Base-by-base conservation (phyloP, 1,140 invertebrate genomes). In the Octopus bimaculoides region DNA sequence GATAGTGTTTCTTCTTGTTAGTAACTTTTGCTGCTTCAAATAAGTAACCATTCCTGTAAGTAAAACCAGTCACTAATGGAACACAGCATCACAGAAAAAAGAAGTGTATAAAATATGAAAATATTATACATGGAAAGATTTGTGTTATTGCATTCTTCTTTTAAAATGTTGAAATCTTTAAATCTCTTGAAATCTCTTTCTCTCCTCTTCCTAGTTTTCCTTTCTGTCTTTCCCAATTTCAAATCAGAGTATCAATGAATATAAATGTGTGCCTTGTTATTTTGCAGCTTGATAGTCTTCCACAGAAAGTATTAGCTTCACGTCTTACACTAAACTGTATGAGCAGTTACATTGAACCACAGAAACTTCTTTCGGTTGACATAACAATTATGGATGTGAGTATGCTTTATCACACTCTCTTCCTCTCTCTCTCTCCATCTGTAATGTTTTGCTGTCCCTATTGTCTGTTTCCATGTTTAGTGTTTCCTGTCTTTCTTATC, bases 271-370 rank as follows among this genome's bases (percentile, higher is more conserved):
- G 73, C 26, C 75, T 52, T 71, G 52, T 81, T 74, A 26, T 81
- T 75, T 87, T 87, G 66, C 90, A 97, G 96, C 86, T 97, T 85
- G 95, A 97, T 86, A 94, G 93, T 84, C 90, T 98, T 77, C 92
- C 91, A 17, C 96, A 97, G 90, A 91, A 93, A 78, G 95, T 97
- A 88, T 87, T 98, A 77, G 95, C 96, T 0, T 96, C 95, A 53
- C 92, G 96, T 84, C 89, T 97, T 69, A 97, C 96, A 12, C 90
- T 97, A 74, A 98, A 97, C 88, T 97, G 96, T 88, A 92, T 94
- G 79, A 94, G 93, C 83, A 93, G 92, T 83, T 95, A 95, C 85
- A 94, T 97, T 9, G 93, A 96, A 86, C 94, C 95, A 56, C 93
- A 95, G 79, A 93, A 93, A 87, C 86, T 96, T 53, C 92, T 93